Conservation (phyloP, 2,888 invertebrate genomes). For the Nemotelus nigrinus region DNA sequence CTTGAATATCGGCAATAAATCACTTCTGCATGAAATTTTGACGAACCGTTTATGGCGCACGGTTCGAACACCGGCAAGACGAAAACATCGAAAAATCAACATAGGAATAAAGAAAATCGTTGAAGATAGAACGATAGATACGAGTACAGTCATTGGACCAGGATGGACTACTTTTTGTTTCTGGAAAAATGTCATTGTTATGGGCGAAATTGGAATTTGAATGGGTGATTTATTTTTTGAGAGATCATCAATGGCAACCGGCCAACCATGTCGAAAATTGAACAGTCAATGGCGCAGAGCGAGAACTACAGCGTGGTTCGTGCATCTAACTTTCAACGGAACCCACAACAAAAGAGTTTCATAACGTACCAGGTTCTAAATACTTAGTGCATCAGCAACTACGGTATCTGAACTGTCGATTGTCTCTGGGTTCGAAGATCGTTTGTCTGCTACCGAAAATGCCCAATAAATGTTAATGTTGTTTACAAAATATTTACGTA, state of each 20-base stretch:
- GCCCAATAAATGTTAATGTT: no score
- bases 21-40: slow-evolving; percentile 34
- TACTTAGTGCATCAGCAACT: background rate
- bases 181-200: slow-evolving; percentile 40
- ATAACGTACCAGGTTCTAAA: slow-evolving; percentile 1
- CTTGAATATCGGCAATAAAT: slow-evolving; percentile 39
- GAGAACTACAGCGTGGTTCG: background rate
- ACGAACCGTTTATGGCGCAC: slow-evolving; percentile 19
- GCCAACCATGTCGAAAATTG: slow-evolving; percentile 18
- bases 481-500: no score
- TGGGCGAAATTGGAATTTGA: slow-evolving; percentile 42
- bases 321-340: slow-evolving; percentile 11
- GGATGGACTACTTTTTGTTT: slow-evolving; percentile 37
- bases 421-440: no score
- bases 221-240: slow-evolving; percentile 40
- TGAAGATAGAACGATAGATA: slow-evolving; percentile 16
- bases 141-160: slow-evolving; percentile 24
- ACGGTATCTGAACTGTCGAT: no score
- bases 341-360: background rate
- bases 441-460: no score
- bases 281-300: slow-evolving; percentile 33
- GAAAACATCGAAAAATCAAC: background rate
- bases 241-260: slow-evolving; percentile 42
- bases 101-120: background rate
- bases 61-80: background rate